A percentile compares a stretch with the other conserved stretches of the same genome.
These are phyloP conservation scores for Hololepta plana DNA, from an alignment of 2,888 invertebrate genomes.

Conservation along the genomic window DNA sequence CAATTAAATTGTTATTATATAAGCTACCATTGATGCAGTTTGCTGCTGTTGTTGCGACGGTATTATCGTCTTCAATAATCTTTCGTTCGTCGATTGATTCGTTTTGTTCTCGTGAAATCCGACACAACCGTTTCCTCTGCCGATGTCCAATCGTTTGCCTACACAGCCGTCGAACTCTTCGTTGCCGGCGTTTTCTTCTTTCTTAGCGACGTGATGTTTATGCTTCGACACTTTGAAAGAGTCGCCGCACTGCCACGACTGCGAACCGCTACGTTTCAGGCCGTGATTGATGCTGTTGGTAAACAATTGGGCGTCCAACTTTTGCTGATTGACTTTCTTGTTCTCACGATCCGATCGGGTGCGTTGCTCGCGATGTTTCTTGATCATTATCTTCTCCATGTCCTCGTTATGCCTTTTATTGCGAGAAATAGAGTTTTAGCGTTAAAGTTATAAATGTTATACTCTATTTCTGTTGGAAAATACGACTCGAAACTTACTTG, in stretches of 20 bases:
- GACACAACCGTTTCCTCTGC: no score
- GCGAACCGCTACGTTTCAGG: slow-evolving; percentile 41
- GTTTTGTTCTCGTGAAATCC: no score
- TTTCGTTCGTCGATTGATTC: no score
- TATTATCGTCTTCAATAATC: no score
- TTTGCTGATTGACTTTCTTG: slow-evolving; percentile 18
- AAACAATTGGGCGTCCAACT: no score
- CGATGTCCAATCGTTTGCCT: no score
- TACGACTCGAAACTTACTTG: slow-evolving; percentile 20
- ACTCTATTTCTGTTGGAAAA: not conserved
- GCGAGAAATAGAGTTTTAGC: no score
- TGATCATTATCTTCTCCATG: slow-evolving; percentile 65
- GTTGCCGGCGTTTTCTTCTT: slow-evolving; percentile 11
- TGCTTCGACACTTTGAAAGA: slow-evolving; percentile 36
- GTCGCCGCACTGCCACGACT: slow-evolving; percentile 41
- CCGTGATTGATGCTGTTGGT: slow-evolving; percentile 28
- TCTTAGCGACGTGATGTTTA: slow-evolving; percentile 22
- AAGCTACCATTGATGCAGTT: not conserved
- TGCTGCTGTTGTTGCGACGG: no score
- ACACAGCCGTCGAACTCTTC: slow-evolving; percentile 2
- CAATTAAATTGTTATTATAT: not conserved
- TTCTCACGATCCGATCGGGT: slow-evolving; percentile 26
- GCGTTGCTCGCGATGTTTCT: slow-evolving; percentile 46
- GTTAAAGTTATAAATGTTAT: no score
- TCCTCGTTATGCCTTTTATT: slow-evolving; percentile 61